Evolutionary conservation across 1,140 invertebrate genomes (phyloP).

Genomic region (Brachionus calyciflorus): DNA sequence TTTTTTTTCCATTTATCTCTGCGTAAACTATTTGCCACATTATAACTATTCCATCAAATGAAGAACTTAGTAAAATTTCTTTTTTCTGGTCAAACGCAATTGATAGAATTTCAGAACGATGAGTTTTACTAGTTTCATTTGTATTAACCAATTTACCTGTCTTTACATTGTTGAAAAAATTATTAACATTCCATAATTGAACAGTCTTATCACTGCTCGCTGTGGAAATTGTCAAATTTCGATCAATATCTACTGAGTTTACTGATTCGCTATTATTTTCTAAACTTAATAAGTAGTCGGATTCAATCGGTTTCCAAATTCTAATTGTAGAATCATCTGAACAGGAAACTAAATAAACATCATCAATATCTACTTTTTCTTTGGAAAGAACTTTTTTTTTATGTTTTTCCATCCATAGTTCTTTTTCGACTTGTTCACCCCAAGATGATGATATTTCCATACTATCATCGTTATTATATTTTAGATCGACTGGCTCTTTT

Average conservation of each 20-base stretch:
- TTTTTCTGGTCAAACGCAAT: not conserved
- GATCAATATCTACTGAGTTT: not conserved
- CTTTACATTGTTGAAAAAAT: not conserved
- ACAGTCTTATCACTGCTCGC: slow-evolving; percentile 17
- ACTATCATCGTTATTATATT: not conserved
- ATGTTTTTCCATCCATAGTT: slow-evolving; percentile 46
- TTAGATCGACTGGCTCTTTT: not conserved
- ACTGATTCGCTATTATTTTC: slow-evolving; percentile 16
- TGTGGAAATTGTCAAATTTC: not conserved
- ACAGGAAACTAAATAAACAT: slow-evolving; percentile 56
- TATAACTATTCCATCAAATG: slow-evolving; percentile 5
- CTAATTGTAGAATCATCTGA: slow-evolving; percentile 56
- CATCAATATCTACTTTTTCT: slow-evolving; percentile 49
- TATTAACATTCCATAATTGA: not conserved
- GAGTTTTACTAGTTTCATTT: not conserved
- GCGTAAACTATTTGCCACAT: not conserved
- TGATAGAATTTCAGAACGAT: not conserved
- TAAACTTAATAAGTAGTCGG: slow-evolving; percentile 13
- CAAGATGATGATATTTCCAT: not conserved
- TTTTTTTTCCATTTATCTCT: slow-evolving; percentile 2
- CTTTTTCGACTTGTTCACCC: slow-evolving; percentile 6
- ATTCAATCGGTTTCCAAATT: slow-evolving; percentile 55
- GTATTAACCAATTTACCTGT: not conserved
- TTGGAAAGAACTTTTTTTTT: slow-evolving; percentile 20
- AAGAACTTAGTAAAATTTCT: not conserved